Evolutionary conservation across 2,888 invertebrate species (phyloP), one percentile per base, ranked within the genome.

Genomic region (Eilema caniola): DNA sequence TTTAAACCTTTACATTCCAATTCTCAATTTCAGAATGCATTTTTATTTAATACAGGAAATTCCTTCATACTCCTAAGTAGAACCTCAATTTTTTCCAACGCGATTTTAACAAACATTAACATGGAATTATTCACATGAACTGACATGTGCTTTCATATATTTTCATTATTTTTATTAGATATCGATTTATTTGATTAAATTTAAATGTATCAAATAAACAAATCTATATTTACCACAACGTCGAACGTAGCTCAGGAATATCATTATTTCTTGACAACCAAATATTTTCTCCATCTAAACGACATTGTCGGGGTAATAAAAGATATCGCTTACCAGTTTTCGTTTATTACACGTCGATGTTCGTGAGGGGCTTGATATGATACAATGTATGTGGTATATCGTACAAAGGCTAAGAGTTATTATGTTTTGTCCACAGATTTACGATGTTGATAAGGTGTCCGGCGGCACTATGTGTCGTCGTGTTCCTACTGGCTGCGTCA

Each of bases 371-470:
- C 24, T 66, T 37, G 66, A 33, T 65, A 65, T 67, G 60, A 62
- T 78, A 78, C 71, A 72, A 62, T 70, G 67, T 70, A 66, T 23
- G 53, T 56, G 3, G n/a, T 31, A 23, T 65, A 12, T 31, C 47
- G 60, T 62, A 71, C 71, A 73, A 79, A 83, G 78, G 79, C 87
- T 86, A 87, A 83, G 70, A 79, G 74, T 87, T 85, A 83, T 86
- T 88, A 85, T 89, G 86, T 92, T 90, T 96, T 93, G 93, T 96
- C 80, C 96, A 96, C 96, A 97, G 97, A 96, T 91, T 90, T 88
- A 96, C 94, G 93, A 97, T 97, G 97, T 96, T 97, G 96, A 96
- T 97, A 96, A 96, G 97, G 96, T 96, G 96, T 96, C 92, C 95
- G 96, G 96, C 97, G 97, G 92, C 97, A 96, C 91, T 96, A 66